Evolutionary conservation across 2,888 invertebrate genomes (phyloP).

Genomic region (Ochropleura plecta): DNA sequence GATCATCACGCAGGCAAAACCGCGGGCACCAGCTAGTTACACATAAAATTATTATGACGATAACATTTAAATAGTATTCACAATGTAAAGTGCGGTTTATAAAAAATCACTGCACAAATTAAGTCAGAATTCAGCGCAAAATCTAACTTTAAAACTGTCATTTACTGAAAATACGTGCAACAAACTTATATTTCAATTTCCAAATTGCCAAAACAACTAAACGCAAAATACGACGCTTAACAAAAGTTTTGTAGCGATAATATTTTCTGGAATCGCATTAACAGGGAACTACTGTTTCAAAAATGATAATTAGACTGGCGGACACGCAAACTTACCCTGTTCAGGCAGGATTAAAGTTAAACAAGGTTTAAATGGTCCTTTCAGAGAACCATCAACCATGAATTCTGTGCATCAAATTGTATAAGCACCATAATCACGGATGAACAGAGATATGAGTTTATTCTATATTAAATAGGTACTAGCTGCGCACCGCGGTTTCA

Average conservation of each 20-base stretch:
- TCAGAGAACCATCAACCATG: no score
- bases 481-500: no score
- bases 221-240: slow-evolving; percentile 21
- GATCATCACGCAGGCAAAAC: no score
- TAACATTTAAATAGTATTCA: background rate
- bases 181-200: slow-evolving; percentile 38
- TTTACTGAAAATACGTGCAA: slow-evolving; percentile 25
- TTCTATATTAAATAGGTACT: no score
- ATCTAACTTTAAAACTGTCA: background rate
- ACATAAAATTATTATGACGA: background rate
- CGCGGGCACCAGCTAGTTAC: no score
- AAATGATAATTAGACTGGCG: slow-evolving; percentile 37
- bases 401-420: no score
- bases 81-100: background rate
- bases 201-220: slow-evolving; percentile 14
- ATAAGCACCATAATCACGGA: no score
- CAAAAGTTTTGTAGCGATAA: slow-evolving; percentile 32
- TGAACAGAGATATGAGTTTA: no score
- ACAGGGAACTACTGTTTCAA: slow-evolving; percentile 44
- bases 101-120: background rate
- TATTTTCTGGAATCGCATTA: slow-evolving; percentile 33
- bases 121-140: background rate
- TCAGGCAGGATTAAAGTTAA: background rate
- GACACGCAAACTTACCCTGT: slow-evolving; percentile 35
- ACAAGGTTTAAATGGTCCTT: no score